phyloP scores from a whole-genome alignment of 2,888 invertebrate genomes.

The Phengaris alcon region DNA sequence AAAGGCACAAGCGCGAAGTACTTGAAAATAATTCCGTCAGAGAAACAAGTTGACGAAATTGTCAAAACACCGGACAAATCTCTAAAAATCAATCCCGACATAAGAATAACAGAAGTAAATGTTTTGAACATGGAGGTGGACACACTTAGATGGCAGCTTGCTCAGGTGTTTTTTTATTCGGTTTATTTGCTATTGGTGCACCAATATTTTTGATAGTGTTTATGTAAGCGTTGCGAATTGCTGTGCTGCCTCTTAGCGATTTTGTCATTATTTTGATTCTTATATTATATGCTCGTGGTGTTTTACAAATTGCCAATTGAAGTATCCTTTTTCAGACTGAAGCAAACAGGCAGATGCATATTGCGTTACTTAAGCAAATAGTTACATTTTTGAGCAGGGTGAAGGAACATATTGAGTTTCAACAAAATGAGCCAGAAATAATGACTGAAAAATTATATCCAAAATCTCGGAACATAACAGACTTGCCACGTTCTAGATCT shows the following conservation, averaged over 20 bases:
- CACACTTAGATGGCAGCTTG: constrained; percentile 85
- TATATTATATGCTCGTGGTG: constrained; percentile 27
- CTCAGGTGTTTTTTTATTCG: constrained; percentile 76
- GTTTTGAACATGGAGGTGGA: constrained; percentile 83
- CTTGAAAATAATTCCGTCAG: constrained; percentile 53
- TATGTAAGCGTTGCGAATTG: constrained; percentile 39
- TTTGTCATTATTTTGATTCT: background rate
- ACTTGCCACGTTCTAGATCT: constrained; percentile 67
- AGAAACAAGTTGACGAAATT: constrained; percentile 51
- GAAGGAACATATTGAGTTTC: constrained; percentile 81
- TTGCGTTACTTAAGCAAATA: constrained; percentile 85
- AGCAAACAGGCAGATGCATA: constrained; percentile 85
- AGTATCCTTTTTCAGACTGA: constrained; percentile 79
- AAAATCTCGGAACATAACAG: constrained; percentile 52
- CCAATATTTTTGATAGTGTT: constrained; percentile 42
- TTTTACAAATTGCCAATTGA: constrained; percentile 26
- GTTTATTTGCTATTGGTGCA: constrained; percentile 48
- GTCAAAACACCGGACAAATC: constrained; percentile 53
- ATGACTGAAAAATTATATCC: constrained; percentile 44
- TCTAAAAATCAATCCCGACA: constrained; percentile 45
- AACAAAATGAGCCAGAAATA: constrained; percentile 49
- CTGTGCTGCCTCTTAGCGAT: constrained; percentile 41
- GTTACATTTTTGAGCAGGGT: constrained; percentile 84
- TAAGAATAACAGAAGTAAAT: constrained; percentile 62
- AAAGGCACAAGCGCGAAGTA: constrained; percentile 63